Base-by-base conservation (phyloP, 2,797 vertebrate genomes). In the Serranus cabrilla region DNA sequence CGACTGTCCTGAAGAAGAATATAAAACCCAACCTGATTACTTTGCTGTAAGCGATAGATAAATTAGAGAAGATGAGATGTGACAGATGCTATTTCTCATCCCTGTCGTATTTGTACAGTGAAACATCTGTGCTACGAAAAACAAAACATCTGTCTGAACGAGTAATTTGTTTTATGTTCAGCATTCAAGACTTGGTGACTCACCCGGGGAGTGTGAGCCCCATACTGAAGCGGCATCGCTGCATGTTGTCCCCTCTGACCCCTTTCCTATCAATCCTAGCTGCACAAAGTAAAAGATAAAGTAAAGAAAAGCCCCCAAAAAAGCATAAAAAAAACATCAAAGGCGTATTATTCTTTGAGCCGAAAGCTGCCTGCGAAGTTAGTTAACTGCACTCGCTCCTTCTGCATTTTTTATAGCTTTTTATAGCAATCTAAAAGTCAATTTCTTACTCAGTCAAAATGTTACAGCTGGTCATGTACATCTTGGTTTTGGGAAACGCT, bases 1-100 rank as follows among this genome's bases (percentile, higher is more conserved):
- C 39, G 12, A 52, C 20, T 37, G 17, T 71, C 17, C 12, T 9
- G 3, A 31, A 83, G 31, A 52, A 21, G 34, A 56, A 20, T 40
- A 4, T 56, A 43, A 66, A 56, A 54, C 31, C 10, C 25, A 27
- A 17, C 17, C n/a, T 56, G 27, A 4, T 16, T 14, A 47, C 43
- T 23, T 39, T 40, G 17, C 34, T 56, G 17, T 58, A 47, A 72
- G 17, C 31, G 47, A 66, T 4, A 40, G 34, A 73, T 78, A 11
- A 61, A 79, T 71, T 17, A 42, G 46, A 54, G 20, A 40, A 23
- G 11, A 55, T 17, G 13, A 74, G 1, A 49, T 66, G 25, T 75
- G 49, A 70, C 51, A 79, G 72, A 82, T 71, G 49, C 27, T 62
- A 14, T 78, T 71, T 50, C 21, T 71, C 42, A 58, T 70, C 74